A percentile compares a stretch with the other conserved stretches of the same genome.
phyloP scores from a whole-genome alignment of 2,888 invertebrate species.

The Napeogenes sylphis region DNA sequence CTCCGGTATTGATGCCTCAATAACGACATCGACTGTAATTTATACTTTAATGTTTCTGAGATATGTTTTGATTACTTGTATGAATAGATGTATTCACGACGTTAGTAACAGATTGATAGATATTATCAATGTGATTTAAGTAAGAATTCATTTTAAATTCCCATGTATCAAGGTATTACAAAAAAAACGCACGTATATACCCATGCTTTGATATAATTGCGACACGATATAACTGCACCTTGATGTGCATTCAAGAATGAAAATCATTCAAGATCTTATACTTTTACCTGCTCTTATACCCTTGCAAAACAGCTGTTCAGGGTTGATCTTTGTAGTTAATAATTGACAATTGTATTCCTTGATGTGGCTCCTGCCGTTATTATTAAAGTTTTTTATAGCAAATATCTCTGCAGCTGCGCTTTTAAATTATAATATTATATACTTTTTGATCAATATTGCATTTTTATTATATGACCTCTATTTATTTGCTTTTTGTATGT shows the following conservation, averaged over 20 bases:
- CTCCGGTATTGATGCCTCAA: conserved; percentile 43
- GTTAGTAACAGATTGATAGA: conserved; percentile 1
- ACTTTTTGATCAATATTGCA: not conserved
- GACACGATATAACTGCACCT: no score
- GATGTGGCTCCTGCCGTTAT: conserved; percentile 33
- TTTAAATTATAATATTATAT: no score
- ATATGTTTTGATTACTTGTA: conserved; percentile 16
- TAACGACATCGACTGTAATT: conserved; percentile 33
- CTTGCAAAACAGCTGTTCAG: conserved; percentile 58
- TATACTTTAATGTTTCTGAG: conserved; percentile 29
- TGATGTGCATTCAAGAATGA: not conserved
- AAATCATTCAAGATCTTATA: conserved; percentile 41
- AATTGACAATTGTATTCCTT: conserved; percentile 45
- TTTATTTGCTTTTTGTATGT: conserved; percentile 43
- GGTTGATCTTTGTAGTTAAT: conserved; percentile 44
- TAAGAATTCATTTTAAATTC: not conserved
- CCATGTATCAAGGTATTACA: not conserved
- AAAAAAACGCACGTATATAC: not conserved
- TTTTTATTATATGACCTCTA: conserved; percentile 24
- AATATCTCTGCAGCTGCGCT: conserved; percentile 32
- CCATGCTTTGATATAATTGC: not conserved
- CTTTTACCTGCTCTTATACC: conserved; percentile 62
- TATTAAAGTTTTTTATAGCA: conserved; percentile 35
- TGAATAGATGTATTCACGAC: conserved; percentile 15
- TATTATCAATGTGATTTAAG: conserved; percentile 6